Conservation (phyloP, 2,797 vertebrate species). For the Aulostomus chinensis region DNA sequence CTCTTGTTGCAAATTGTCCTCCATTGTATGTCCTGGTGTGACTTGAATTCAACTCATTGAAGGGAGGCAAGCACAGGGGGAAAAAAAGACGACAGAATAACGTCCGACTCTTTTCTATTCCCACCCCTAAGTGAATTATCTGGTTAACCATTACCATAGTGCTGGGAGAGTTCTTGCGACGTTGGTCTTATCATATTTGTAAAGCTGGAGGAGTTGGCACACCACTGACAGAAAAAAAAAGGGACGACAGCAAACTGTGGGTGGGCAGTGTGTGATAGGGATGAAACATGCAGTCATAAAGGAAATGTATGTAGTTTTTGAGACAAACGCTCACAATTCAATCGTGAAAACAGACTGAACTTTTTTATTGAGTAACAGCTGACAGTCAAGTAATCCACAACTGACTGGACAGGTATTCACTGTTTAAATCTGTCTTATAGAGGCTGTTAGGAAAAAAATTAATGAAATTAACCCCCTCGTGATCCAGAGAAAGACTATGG, state of each 20-base stretch:
- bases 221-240: conserved; percentile 28
- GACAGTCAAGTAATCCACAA: too few species aligned
- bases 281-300: conserved; percentile 5
- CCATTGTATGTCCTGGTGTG: conserved; percentile 81
- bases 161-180: conserved; percentile 75
- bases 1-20: conserved; percentile 71
- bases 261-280: conserved; percentile 8
- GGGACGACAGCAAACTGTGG: conserved; percentile 15
- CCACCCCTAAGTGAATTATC: conserved; percentile 90
- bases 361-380: too few species aligned
- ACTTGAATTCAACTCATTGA: conserved; percentile 65
- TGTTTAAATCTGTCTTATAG: too few species aligned
- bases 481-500: too few species aligned
- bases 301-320: background rate
- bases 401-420: too few species aligned
- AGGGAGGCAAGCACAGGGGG: conserved; percentile 34
- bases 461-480: too few species aligned
- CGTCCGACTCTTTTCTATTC: conserved; percentile 76
- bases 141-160: conserved; percentile 84
- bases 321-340: too few species aligned
- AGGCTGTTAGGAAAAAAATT: too few species aligned
- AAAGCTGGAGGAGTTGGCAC: conserved; percentile 85
- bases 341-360: too few species aligned
- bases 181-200: conserved; percentile 87
- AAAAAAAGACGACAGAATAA: conserved; percentile 48